Evolutionary conservation across 2,888 invertebrate genomes (phyloP).

Genomic region (Patella pellucida): DNA sequence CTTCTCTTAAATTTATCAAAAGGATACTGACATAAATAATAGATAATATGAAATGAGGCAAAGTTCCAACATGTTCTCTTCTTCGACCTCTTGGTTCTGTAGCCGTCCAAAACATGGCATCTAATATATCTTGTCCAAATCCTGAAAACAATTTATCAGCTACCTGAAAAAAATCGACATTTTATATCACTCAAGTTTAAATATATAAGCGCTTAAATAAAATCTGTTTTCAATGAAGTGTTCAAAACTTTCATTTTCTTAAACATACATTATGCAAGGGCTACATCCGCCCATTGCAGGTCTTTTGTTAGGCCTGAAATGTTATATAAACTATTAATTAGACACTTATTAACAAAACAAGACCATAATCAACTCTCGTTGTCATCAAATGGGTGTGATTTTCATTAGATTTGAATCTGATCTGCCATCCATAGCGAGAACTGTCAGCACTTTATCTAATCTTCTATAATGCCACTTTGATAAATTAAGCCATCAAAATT

Average conservation of each 20-base stretch:
- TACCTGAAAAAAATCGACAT: slow-evolving; percentile 66
- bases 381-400: too few relatives aligned
- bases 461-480: not conserved
- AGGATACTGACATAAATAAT: slow-evolving; percentile 95
- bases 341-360: too few relatives aligned
- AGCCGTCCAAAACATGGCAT: slow-evolving; percentile 98
- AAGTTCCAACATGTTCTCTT: slow-evolving; percentile 80
- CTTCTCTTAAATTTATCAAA: slow-evolving; percentile 66
- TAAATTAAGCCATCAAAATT: not conserved
- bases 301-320: too few relatives aligned
- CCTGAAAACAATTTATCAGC: slow-evolving; percentile 94
- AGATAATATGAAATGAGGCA: slow-evolving; percentile 92
- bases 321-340: too few relatives aligned
- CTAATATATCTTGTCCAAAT: slow-evolving; percentile 94
- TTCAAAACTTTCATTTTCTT: not conserved
- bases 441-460: too few relatives aligned
- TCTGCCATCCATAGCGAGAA: too few relatives aligned
- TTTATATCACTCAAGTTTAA: too few relatives aligned
- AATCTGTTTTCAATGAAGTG: not conserved
- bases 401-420: too few relatives aligned
- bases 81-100: slow-evolving; percentile 90
- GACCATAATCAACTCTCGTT: too few relatives aligned
- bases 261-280: too few relatives aligned
- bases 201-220: too few relatives aligned
- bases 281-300: too few relatives aligned